Evolutionary conservation across 2,113 vertebrate genomes (phyloP).

Genomic region (Blennius ocellaris): DNA sequence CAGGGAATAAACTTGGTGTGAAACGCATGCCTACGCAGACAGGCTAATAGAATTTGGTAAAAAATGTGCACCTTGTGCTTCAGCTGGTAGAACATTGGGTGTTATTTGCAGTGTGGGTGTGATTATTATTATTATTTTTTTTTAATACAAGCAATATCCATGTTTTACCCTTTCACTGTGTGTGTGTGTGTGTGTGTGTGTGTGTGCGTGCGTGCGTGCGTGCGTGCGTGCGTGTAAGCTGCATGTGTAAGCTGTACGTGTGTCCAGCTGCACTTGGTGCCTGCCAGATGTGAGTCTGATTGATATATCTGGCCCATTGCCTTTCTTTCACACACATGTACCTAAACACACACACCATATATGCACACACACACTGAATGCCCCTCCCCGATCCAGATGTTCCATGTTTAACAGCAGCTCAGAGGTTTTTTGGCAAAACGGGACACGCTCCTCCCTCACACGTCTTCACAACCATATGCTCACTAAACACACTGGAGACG

Average conservation of each 20-base stretch:
- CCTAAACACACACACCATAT: too few species aligned
- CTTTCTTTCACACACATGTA: constrained; percentile 29
- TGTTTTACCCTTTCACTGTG: background rate
- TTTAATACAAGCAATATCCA: background rate
- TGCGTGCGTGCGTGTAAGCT: constrained; percentile 21
- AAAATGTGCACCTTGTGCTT: background rate
- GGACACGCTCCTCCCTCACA: constrained; percentile 59
- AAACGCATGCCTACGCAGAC: constrained; percentile 15
- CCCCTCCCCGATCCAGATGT: constrained; percentile 73
- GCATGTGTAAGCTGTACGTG: constrained; percentile 42
- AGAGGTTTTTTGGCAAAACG: constrained; percentile 49
- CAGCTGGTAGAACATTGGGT: constrained; percentile 28
- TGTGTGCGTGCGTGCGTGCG: constrained; percentile 7
- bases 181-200: background rate
- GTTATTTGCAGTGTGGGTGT: background rate
- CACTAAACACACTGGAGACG: constrained; percentile 34
- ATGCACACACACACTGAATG: too few species aligned
- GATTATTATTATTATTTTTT: too few species aligned
- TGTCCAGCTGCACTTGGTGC: constrained; percentile 56
- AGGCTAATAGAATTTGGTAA: constrained; percentile 20
- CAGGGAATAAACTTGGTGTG: constrained; percentile 25
- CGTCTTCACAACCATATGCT: constrained; percentile 49
- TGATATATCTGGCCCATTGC: constrained; percentile 60
- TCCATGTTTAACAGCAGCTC: constrained; percentile 53
- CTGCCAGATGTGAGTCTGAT: constrained; percentile 59